Evolutionary conservation across 2,888 invertebrate genomes (phyloP), one percentile per base, ranked within the genome.

Genomic region (Brachyptera putata): DNA sequence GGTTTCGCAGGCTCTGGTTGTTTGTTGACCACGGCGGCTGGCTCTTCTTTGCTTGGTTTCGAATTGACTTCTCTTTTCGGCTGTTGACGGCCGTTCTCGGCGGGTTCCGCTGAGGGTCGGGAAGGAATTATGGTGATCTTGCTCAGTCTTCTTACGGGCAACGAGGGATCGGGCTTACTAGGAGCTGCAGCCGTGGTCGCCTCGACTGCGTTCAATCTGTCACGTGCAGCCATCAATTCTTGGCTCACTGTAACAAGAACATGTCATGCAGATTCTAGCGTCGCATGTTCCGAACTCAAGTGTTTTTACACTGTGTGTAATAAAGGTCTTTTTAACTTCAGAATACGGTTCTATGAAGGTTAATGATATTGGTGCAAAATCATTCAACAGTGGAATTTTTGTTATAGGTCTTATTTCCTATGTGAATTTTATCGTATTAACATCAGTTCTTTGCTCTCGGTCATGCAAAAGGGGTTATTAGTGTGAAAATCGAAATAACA

Each of bases 101-200:
- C 21, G 2, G 59, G 53, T 13, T 22, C 39, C n/a, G 48, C 57
- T n/a, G 55, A 16, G 46, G 73, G 71, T 64, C 74, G 73, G 34
- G 74, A 70, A n/a, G 76, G 76, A 60, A 75, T 71, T 67, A 77
- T 77, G 57, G 74, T 76, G 66, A 76, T 74, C 70, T 75, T 76
- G 68, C 74, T 76, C 65, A 73, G 74, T 67, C 75, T 76, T 22
- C 74, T 69, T 1, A 62, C 60, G 43, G 67, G 67, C 5, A 64
- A 43, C n/a, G 67, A 60, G 21, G 65, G 58, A 14, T 22, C 18
- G 41, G 68, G 57, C 68, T 71, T 72, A 72, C 64, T 59, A 65
- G 63, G 62, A 59, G 24, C 58, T 25, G 58, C 26, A 48, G 11
- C 25, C 16, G 34, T 18, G 53, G 11, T 26, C 16, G 34, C 18